Base-by-base conservation (phyloP, 2,888 invertebrate species). In the Pollenia angustigena region DNA sequence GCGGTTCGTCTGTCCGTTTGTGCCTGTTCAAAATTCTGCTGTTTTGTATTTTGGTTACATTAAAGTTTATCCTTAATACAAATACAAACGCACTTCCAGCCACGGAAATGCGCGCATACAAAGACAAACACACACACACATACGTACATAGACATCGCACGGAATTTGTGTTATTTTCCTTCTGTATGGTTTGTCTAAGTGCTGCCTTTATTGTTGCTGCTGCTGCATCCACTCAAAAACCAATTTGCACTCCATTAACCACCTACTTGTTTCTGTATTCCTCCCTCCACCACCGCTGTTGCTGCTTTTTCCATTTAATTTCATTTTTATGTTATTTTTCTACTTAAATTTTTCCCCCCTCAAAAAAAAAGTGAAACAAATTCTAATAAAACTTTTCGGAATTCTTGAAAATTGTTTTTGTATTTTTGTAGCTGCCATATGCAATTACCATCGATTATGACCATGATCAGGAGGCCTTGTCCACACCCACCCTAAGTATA, bases 401-500 rank as follows among this genome's bases (percentile, higher is more conserved):
- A 23, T 16, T 75, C 16, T 75, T 64, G 18, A 50, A 75, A 74
- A 71, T 58, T 56, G 12, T 69, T 23, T 74, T 16, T 32, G 32
- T 32, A 32, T 6, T 75, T 40, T 16, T 60, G 42, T 89, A 92
- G 92, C 89, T 92, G 89, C 92, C 91, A 72, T 92, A 92, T 94
- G 85, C 95, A 95, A 90, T 92, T 90, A 90, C 91, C 90, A 91
- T 95, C 94, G 90, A 94, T 94, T 50, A 89, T 94, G 95, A 0
- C 94, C 95, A 85, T 60, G 96, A 96, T 91, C 94, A 96, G 88
- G 96, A 96, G 90, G 97, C 97, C 89, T 95, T 98, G 94, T 94
- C 95, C 90, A 95, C 96, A 89, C 98, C 98, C 14, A 95, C 96
- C 91, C 95, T 98, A 91, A 97, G 97, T 94, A 97, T 98, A 91